A percentile compares a stretch with the other conserved stretches of the same genome.
Conservation (phyloP, 2,888 invertebrate genomes). For the Gymnocheta viridis region DNA sequence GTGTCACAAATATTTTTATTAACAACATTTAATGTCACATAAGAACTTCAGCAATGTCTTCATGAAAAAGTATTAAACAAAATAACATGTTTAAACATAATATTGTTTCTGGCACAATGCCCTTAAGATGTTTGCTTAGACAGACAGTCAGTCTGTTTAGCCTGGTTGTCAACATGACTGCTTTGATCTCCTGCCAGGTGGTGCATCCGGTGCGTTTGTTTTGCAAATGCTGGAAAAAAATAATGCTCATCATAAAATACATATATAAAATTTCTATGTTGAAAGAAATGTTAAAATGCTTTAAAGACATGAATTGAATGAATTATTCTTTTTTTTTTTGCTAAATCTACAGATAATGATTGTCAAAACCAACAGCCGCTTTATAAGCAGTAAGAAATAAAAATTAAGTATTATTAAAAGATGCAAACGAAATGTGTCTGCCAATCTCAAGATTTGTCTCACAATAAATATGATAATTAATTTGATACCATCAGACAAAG, state of each 20-base stretch:
- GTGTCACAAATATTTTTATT: neutral
- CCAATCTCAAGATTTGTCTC: neutral
- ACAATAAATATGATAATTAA: too few species aligned
- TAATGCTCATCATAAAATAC: neutral
- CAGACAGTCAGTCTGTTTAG: neutral
- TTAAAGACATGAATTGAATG: constrained; percentile 28
- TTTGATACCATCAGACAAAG: too few species aligned
- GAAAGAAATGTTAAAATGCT: neutral
- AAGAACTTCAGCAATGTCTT: neutral
- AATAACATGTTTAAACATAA: constrained; percentile 27
- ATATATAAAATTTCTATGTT: neutral
- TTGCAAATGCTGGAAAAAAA: neutral
- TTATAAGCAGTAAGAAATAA: neutral
- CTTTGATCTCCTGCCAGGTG: neutral
- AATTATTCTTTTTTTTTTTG: neutral
- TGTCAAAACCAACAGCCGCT: neutral
- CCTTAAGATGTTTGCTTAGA: constrained; percentile 34
- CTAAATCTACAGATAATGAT: neutral
- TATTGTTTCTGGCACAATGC: constrained; percentile 33
- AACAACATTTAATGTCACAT: neutral
- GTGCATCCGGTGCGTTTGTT: neutral
- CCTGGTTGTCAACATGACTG: constrained; percentile 6
- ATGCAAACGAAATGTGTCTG: too few species aligned
- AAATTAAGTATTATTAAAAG: neutral
- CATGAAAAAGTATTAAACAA: constrained; percentile 17